Evolutionary conservation across 2,888 invertebrate species (phyloP), one percentile per base, ranked within the genome.

Genomic region (Seira sanloemensis): DNA sequence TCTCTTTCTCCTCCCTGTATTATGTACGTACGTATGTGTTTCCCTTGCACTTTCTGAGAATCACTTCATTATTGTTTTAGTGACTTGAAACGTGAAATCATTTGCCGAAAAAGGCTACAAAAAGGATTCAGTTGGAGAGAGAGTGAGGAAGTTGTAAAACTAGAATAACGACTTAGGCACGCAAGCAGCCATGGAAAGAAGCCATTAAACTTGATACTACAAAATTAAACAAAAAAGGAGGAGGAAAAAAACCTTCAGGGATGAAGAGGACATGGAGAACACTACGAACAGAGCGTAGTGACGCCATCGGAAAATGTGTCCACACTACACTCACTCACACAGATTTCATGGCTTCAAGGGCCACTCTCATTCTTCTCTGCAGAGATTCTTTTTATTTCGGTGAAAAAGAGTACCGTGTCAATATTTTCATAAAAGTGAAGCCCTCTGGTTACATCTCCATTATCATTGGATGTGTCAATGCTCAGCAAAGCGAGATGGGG

Each of bases 11-110:
- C n/a, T 50, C n/a, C n/a, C n/a, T n/a, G n/a, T n/a, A n/a, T n/a
- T n/a, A n/a, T n/a, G n/a, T n/a, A n/a, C n/a, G n/a, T n/a, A n/a
- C n/a, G n/a, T n/a, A n/a, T n/a, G n/a, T n/a, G n/a, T n/a, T n/a
- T n/a, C n/a, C n/a, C n/a, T n/a, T 50, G 50, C 50, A 12, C n/a
- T 50, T 50, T 50, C 50, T 50, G 16, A 18, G 50, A 50, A 50
- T 50, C 50, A 50, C 50, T 50, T 50, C 50, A 50, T 50, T 50
- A 50, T 50, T 50, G 50, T 50, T 50, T 50, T 50, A 50, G 50
- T 50, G 50, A 50, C 50, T 50, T 50, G 50, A 50, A 50, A 50
- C 50, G 50, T 50, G 50, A 50, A 50, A 50, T 50, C 50, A 50
- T 50, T 50, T 50, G 50, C 50, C 50, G 50, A n/a, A n/a, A n/a